These are phyloP conservation scores for Phoxinus phoxinus DNA, from an alignment of 2,113 vertebrate species.

Conservation along the genomic window DNA sequence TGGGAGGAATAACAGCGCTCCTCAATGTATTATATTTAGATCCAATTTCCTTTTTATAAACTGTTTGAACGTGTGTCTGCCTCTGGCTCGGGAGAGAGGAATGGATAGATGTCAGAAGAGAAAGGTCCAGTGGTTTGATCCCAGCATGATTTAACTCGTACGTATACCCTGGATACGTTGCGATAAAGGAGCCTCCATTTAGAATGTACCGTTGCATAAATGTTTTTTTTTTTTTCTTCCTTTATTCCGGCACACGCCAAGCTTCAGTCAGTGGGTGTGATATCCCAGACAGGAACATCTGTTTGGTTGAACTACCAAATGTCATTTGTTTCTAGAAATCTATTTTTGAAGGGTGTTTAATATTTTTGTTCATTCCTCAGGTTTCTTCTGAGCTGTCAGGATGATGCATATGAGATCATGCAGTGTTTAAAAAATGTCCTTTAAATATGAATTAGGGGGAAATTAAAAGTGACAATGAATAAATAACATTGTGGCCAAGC, in stretches of 20 bases:
- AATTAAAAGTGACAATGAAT: background rate
- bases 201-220: background rate
- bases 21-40: background rate
- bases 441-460: background rate
- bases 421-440: background rate
- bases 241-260: background rate
- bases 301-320: conserved; percentile 12
- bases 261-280: conserved; percentile 7
- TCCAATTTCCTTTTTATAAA: conserved; percentile 8
- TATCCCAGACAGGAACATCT: background rate
- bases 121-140: conserved; percentile 11
- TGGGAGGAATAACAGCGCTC: background rate
- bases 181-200: background rate
- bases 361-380: conserved; percentile 24
- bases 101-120: background rate
- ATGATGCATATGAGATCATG: background rate
- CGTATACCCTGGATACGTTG: background rate
- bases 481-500: background rate
- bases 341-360: background rate
- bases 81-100: background rate
- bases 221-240: background rate
- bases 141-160: conserved; percentile 5
- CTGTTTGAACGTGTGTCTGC: background rate
- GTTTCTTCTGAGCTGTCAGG: background rate
- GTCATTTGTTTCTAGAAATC: background rate